Evolutionary conservation across 2,113 vertebrate species (phyloP).

Genomic region (Bubalus kerabau): DNA sequence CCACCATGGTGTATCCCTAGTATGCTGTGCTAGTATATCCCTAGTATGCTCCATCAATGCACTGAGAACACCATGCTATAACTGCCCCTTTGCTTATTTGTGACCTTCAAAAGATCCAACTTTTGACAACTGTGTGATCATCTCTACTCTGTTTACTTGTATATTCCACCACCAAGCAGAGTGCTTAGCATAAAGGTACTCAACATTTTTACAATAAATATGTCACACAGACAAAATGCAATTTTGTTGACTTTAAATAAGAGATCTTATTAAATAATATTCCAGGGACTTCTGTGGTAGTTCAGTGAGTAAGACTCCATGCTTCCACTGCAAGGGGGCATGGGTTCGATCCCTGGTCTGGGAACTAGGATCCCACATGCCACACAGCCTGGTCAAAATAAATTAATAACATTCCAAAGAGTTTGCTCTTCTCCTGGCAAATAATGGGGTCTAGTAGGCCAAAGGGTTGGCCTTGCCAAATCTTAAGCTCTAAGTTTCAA

Average conservation of each 20-base stretch:
- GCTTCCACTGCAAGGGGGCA: background rate
- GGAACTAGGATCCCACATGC: background rate
- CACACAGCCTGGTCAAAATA: background rate
- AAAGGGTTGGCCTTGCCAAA: background rate
- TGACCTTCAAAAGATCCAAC: background rate
- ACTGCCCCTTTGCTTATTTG: background rate
- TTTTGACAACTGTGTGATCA: rapidly evolving
- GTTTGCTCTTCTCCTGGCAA: background rate
- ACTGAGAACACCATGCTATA: background rate
- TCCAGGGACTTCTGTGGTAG: background rate
- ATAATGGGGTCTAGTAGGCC: background rate
- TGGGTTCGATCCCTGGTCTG: background rate
- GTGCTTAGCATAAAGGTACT: background rate
- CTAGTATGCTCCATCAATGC: rapidly evolving
- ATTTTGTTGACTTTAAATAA: background rate
- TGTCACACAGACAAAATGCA: background rate
- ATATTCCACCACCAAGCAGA: background rate
- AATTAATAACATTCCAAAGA: background rate
- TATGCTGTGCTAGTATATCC: rapidly evolving
- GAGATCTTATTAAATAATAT: background rate
- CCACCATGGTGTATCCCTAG: rapidly evolving
- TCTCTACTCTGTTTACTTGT: background rate
- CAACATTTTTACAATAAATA: background rate
- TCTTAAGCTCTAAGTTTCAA: background rate
- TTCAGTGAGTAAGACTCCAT: background rate